Percentiles rank a stretch among this genome's conserved stretches.
These are phyloP conservation scores for Synanceia verrucosa DNA, from an alignment of 2,797 vertebrate genomes.

Conservation along the genomic window DNA sequence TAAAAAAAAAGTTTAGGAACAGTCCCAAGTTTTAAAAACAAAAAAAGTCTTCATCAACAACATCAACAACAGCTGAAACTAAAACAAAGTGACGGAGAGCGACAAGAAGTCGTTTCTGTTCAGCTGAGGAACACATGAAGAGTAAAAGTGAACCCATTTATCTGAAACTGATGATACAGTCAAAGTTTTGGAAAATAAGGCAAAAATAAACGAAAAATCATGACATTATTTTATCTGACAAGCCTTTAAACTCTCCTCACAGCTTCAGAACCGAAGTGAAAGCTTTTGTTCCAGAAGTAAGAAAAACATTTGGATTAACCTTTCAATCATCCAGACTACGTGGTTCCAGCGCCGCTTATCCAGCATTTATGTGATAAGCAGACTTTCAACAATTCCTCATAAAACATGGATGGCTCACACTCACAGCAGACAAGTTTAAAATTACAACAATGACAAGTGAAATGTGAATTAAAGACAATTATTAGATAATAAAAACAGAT, in stretches of 20 bases:
- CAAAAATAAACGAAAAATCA: slow-evolving; percentile 42
- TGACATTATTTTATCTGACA: slow-evolving; percentile 20
- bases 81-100: slow-evolving; percentile 12
- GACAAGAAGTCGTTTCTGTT: slow-evolving; percentile 7
- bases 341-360: no score
- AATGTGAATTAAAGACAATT: no score
- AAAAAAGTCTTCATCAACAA: slow-evolving; percentile 52
- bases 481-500: no score
- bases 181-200: slow-evolving; percentile 71
- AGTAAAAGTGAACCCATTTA: not conserved
- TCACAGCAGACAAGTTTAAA: no score
- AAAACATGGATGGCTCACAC: no score
- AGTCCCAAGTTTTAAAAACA: slow-evolving; percentile 8
- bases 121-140: slow-evolving; percentile 26
- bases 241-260: not conserved
- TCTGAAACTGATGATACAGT: slow-evolving; percentile 58
- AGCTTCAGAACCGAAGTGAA: not conserved
- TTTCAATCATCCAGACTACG: not conserved
- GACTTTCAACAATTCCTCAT: no score
- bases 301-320: not conserved
- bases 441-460: no score
- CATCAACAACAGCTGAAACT: slow-evolving; percentile 14
- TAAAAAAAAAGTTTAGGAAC: slow-evolving; percentile 4
- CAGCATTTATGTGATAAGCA: no score
- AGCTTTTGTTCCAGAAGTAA: not conserved